A percentile compares a stretch with the other conserved stretches of the same genome.
These are phyloP conservation scores for Stegastes partitus DNA, from an alignment of 2,113 vertebrate species.

Conservation along the genomic window DNA sequence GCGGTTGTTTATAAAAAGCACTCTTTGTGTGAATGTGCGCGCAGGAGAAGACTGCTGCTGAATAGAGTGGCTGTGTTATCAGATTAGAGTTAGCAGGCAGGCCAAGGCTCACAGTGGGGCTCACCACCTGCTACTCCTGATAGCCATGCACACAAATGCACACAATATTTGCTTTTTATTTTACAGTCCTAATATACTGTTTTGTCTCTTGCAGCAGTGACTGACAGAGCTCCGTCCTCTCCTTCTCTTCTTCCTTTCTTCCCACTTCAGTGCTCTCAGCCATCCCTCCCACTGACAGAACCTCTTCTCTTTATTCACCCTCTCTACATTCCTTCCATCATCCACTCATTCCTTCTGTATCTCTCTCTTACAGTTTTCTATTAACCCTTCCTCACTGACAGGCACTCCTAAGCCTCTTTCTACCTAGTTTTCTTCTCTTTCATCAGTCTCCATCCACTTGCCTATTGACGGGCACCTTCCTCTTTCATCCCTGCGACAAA, in stretches of 20 bases:
- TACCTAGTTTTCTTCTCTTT: conserved; percentile 39
- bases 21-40: neutral
- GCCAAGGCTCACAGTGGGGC: conserved; percentile 57
- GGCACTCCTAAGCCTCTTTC: conserved; percentile 37
- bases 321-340: conserved; percentile 47
- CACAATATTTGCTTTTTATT: conserved; percentile 1
- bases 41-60: conserved; percentile 21
- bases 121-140: conserved; percentile 63
- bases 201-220: conserved; percentile 14
- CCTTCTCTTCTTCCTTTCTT: neutral
- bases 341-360: conserved; percentile 43
- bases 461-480: conserved; percentile 25
- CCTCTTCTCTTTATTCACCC: conserved; percentile 29
- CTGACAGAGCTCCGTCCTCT: conserved; percentile 19
- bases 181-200: conserved; percentile 5
- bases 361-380: conserved; percentile 52
- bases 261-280: conserved; percentile 8
- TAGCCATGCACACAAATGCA: conserved; percentile 39
- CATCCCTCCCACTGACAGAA: conserved; percentile 21
- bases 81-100: conserved; percentile 58
- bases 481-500: conserved; percentile 45
- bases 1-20: neutral
- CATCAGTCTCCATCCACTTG: conserved; percentile 47
- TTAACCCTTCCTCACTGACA: conserved; percentile 54
- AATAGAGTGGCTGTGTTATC: conserved; percentile 56